Evolutionary conservation across 2,888 invertebrate species (phyloP).

Genomic region (Protophormia terraenovae): DNA sequence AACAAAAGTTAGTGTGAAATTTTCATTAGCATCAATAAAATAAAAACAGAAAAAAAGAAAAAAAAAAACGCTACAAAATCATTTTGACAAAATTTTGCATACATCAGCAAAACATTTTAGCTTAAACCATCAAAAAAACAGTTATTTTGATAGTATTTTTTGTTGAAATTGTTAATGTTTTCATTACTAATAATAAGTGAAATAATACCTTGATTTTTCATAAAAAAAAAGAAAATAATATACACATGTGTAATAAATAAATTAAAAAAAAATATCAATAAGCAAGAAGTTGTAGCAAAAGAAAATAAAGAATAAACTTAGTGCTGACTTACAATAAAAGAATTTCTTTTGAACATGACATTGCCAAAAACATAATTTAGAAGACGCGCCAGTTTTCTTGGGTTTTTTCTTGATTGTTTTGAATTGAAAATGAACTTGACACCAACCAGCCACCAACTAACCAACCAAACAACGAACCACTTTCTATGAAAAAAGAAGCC

Average conservation of each 20-base stretch:
- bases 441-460: no score
- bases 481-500: conserved; percentile 56
- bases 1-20: conserved; percentile 25
- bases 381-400: background rate
- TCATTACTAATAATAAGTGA: background rate
- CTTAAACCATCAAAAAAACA: background rate
- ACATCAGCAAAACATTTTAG: conserved; percentile 40
- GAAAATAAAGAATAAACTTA: background rate
- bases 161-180: conserved; percentile 2
- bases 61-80: background rate
- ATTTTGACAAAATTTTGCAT: background rate
- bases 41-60: background rate
- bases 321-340: background rate
- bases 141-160: background rate
- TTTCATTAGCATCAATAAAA: conserved; percentile 33
- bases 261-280: background rate
- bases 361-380: background rate
- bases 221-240: no score
- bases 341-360: conserved; percentile 38
- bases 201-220: conserved; percentile 44
- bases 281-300: background rate
- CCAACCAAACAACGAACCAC: no score
- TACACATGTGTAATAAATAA: no score
- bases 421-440: conserved; percentile 56
- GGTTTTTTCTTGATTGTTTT: conserved; percentile 2